Evolutionary conservation across 53 echinoderm and acorn worm genomes (phyloP).

Genomic region (Glandiceps talaboti): DNA sequence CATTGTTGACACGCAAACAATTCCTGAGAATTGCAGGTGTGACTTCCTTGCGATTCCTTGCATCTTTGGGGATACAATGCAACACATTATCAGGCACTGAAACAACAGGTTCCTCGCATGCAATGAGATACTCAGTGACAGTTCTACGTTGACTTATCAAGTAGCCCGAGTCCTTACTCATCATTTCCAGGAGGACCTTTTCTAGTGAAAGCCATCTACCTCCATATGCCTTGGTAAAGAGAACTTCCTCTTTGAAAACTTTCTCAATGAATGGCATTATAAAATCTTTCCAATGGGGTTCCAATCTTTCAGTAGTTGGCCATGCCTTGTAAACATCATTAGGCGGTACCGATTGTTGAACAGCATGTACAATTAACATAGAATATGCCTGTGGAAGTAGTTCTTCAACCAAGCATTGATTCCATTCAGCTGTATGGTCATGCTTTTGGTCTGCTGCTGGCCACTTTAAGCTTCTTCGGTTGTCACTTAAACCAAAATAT

Average conservation of each 20-base stretch:
- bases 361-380: constrained; percentile 20
- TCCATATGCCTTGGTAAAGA: constrained; percentile 30
- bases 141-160: background rate
- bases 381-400: constrained; percentile 50
- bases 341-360: background rate
- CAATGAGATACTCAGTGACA: background rate
- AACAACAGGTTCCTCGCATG: background rate
- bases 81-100: background rate
- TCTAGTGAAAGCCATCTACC: background rate
- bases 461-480: constrained; percentile 87
- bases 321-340: constrained; percentile 36
- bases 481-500: constrained; percentile 79
- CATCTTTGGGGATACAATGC: background rate
- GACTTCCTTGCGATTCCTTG: background rate
- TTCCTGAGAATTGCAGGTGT: constrained; percentile 13
- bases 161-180: background rate
- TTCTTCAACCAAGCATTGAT: constrained; percentile 36
- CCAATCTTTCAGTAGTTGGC: constrained; percentile 22
- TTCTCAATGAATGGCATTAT: constrained; percentile 27
- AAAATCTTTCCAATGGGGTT: constrained; percentile 28
- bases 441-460: constrained; percentile 58
- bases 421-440: constrained; percentile 67
- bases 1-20: constrained; percentile 9
- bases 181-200: background rate
- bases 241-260: constrained; percentile 19